A percentile compares a stretch with the other conserved stretches of the same genome.
These are phyloP conservation scores for Chlorops oryzae DNA, from an alignment of 1,140 invertebrate species.

Conservation along the genomic window DNA sequence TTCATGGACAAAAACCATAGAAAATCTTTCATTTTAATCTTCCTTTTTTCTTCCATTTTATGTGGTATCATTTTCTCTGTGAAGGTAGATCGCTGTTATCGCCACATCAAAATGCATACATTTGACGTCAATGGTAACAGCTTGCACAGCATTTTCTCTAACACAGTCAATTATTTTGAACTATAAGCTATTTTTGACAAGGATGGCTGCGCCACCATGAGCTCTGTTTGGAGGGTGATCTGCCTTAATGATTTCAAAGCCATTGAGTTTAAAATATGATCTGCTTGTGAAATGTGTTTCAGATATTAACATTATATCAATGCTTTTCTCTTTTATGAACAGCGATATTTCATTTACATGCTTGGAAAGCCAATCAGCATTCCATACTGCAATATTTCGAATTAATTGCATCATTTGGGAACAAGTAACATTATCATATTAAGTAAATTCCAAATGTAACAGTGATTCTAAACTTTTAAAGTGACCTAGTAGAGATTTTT, in stretches of 20 bases:
- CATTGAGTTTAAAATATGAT: slow-evolving; percentile 18
- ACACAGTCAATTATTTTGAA: slow-evolving; percentile 3
- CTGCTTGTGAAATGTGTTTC: slow-evolving; percentile 42
- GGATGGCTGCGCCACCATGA: slow-evolving; percentile 12
- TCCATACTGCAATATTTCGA: slow-evolving; percentile 13
- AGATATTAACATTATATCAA: slow-evolving; percentile 19
- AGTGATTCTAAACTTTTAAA: too few species aligned
- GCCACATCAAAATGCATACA: slow-evolving; percentile 1
- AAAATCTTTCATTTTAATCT: slow-evolving; percentile 43
- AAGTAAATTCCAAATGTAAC: too few species aligned
- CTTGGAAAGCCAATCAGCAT: slow-evolving; percentile 14
- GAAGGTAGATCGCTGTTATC: slow-evolving; percentile 22
- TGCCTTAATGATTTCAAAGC: slow-evolving; percentile 8
- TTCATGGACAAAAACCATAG: slow-evolving; percentile 25
- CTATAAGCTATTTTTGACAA: slow-evolving; percentile 9
- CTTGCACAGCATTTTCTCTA: slow-evolving; percentile 10
- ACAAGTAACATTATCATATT: slow-evolving; percentile 17
- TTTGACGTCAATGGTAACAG: slow-evolving; percentile 9
- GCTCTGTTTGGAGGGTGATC: slow-evolving; percentile 10
- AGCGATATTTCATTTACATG: slow-evolving; percentile 16
- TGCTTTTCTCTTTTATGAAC: slow-evolving; percentile 11
- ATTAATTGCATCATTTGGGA: slow-evolving; percentile 17
- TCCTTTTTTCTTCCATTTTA: slow-evolving; percentile 48
- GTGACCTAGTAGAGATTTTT: too few species aligned
- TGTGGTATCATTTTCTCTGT: slow-evolving; percentile 36